These are phyloP conservation scores for Theocolax elegans DNA, from an alignment of 1,140 invertebrate species.

Conservation along the genomic window DNA sequence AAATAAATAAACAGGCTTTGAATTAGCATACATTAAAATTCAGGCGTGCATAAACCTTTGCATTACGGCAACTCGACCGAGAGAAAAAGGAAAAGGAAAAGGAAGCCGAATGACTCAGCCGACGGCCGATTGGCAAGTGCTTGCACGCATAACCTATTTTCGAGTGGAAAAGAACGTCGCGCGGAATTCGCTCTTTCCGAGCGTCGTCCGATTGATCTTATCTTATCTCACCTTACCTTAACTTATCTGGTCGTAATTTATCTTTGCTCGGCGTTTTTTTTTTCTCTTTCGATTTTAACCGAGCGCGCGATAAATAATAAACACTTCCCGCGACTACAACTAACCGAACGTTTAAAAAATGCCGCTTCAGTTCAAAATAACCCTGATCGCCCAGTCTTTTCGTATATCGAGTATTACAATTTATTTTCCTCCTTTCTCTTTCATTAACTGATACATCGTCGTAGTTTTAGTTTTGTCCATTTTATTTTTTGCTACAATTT, in stretches of 20 bases:
- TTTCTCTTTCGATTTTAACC: too few species aligned
- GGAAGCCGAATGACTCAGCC: neutral
- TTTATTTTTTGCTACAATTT: too few species aligned
- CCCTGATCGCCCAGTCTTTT: too few species aligned
- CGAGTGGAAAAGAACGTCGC: constrained; percentile 5
- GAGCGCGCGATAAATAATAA: too few species aligned
- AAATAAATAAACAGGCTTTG: neutral
- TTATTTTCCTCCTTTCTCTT: too few species aligned
- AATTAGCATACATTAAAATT: neutral
- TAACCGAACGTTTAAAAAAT: too few species aligned
- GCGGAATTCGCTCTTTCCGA: neutral
- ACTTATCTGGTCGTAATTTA: neutral
- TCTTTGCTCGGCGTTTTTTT: neutral
- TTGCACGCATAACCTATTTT: constrained; percentile 15
- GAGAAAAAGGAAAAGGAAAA: neutral
- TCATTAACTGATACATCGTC: too few species aligned
- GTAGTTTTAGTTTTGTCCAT: too few species aligned
- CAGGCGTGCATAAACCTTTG: neutral
- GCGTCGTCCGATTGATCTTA: neutral
- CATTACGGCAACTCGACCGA: neutral
- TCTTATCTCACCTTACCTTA: neutral
- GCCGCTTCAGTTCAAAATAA: too few species aligned
- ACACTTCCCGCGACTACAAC: too few species aligned
- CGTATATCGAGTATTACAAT: too few species aligned
- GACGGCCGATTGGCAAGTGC: neutral